phyloP scores from a whole-genome alignment of 2,797 vertebrate species.

The Myiotriccus ornatus region DNA sequence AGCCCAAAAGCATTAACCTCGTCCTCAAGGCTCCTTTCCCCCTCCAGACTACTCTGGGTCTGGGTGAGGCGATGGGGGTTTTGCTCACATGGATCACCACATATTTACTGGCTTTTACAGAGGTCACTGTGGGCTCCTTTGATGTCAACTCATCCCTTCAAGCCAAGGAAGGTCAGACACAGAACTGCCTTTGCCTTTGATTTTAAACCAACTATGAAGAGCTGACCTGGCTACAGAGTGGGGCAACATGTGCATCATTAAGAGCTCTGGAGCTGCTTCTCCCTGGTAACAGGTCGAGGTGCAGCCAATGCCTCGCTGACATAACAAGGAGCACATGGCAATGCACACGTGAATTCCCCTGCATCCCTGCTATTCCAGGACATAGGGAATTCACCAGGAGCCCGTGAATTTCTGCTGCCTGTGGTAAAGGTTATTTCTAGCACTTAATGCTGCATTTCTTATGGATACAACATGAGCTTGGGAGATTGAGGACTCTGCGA shows the following conservation, averaged over 20 bases:
- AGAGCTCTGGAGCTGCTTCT: neutral
- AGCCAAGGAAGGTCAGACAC: slow-evolving; percentile 20
- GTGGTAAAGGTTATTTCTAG: neutral
- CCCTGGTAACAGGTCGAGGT: neutral
- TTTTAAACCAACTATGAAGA: neutral
- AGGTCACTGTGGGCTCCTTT: slow-evolving; percentile 20
- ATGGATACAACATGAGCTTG: neutral
- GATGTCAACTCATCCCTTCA: slow-evolving; percentile 31
- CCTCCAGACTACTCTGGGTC: neutral
- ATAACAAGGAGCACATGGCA: neutral
- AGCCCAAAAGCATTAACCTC: neutral
- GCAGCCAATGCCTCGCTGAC: rapidly evolving
- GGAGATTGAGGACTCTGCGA: neutral
- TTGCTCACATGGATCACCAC: neutral
- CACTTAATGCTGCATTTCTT: neutral
- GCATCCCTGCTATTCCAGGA: neutral
- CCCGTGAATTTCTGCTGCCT: neutral
- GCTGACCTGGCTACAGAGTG: neutral
- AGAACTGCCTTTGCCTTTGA: slow-evolving; percentile 1
- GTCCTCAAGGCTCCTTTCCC: neutral
- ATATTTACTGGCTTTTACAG: neutral
- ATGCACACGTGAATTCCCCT: neutral
- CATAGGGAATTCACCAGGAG: neutral
- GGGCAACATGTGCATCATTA: neutral
- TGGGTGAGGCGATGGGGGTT: neutral